Evolutionary conservation across 2,888 invertebrate genomes (phyloP).

Genomic region (Metacarcinus magister): DNA sequence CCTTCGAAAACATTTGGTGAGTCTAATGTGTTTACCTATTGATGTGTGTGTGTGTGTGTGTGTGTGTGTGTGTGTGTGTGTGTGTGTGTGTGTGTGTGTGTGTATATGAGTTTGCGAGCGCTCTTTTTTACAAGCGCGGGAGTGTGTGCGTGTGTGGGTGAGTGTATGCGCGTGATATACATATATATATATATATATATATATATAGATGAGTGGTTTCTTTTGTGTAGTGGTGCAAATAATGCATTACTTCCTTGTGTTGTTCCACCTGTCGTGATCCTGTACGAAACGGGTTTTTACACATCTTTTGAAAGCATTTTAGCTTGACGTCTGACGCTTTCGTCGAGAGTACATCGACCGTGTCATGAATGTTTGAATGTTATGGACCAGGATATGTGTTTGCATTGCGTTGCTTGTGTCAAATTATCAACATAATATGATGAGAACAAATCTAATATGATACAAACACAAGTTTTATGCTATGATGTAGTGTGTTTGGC

Average conservation of each 20-base stretch:
- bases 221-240: neutral
- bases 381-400: neutral
- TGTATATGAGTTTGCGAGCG: neutral
- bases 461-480: neutral
- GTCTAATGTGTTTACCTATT: no score
- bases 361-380: neutral
- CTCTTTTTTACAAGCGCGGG: neutral
- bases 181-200: no score
- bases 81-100: slow-evolving; percentile 5
- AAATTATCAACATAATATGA: neutral
- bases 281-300: neutral
- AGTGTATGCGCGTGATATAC: no score
- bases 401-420: neutral
- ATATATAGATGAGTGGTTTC: neutral
- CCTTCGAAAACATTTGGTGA: neutral
- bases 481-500: neutral
- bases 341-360: neutral
- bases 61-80: slow-evolving; percentile 15
- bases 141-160: no score
- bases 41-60: neutral
- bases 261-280: neutral
- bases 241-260: neutral
- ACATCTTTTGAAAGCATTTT: neutral
- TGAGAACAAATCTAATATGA: neutral
- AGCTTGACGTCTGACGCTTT: neutral